phyloP scores from a whole-genome alignment of 2,888 invertebrate genomes.

The Mythimna ferrago region DNA sequence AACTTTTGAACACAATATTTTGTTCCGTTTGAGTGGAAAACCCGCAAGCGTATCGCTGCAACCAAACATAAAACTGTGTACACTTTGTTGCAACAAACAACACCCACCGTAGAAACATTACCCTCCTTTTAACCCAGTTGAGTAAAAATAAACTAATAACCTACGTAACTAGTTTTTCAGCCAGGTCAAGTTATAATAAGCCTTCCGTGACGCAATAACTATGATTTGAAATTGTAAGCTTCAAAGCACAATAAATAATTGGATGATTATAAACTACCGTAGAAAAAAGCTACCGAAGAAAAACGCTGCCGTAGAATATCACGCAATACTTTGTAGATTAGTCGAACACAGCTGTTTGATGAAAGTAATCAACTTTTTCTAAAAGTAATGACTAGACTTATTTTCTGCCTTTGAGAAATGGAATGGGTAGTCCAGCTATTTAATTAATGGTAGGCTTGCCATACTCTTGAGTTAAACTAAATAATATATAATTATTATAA shows the following conservation, averaged over 20 bases:
- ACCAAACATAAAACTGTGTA: neutral
- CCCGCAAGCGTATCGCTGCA: slow-evolving; percentile 4
- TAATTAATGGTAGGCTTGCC: slow-evolving; percentile 3
- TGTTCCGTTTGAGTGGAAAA: neutral
- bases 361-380: slow-evolving; percentile 36
- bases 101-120: neutral
- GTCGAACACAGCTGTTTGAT: slow-evolving; percentile 34
- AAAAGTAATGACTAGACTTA: slow-evolving; percentile 4
- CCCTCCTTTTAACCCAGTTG: neutral
- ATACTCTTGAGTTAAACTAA: neutral
- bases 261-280: slow-evolving; percentile 46
- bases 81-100: slow-evolving; percentile 7
- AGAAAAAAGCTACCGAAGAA: slow-evolving; percentile 16
- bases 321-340: slow-evolving; percentile 43
- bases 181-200: slow-evolving; percentile 53
- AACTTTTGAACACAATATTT: slow-evolving; percentile 1
- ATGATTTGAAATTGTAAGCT: slow-evolving; percentile 52
- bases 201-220: slow-evolving; percentile 53
- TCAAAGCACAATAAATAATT: slow-evolving; percentile 50
- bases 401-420: slow-evolving; percentile 16
- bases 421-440: slow-evolving; percentile 2
- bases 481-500: neutral
- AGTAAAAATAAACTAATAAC: slow-evolving; percentile 15
- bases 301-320: slow-evolving; percentile 32
- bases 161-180: slow-evolving; percentile 16